Evolutionary conservation across 2,113 vertebrate species (phyloP).

Genomic region (Callocephalon fimbriatum): DNA sequence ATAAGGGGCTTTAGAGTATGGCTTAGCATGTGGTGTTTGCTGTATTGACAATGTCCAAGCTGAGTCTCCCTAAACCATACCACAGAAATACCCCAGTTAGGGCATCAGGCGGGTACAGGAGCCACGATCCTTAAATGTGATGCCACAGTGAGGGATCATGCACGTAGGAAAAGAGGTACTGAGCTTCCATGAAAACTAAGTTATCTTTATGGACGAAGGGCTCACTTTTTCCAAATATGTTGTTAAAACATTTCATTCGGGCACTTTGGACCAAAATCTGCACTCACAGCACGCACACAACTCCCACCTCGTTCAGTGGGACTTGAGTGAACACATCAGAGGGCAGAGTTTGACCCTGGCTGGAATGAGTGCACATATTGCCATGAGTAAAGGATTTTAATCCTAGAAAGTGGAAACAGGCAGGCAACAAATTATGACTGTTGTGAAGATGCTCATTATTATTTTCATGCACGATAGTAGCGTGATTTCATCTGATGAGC

Average conservation of each 20-base stretch:
- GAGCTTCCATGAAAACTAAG: neutral
- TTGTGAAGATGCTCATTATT: conserved; percentile 32
- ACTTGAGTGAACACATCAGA: conserved; percentile 24
- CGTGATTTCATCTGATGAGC: neutral
- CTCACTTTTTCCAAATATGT: neutral
- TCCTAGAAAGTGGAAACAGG: conserved; percentile 37
- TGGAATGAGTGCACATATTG: conserved; percentile 31
- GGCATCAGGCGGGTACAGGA: conserved; percentile 18
- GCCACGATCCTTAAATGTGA: conserved; percentile 13
- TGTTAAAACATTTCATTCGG: neutral
- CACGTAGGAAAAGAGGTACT: neutral
- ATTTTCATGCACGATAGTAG: conserved; percentile 41
- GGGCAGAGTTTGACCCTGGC: conserved; percentile 31
- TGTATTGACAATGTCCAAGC: neutral
- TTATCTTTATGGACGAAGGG: neutral
- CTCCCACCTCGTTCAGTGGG: conserved; percentile 7
- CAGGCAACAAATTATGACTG: conserved; percentile 44
- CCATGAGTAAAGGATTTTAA: neutral
- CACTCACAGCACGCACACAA: neutral
- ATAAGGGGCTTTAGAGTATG: neutral
- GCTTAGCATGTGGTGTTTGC: neutral
- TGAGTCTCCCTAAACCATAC: neutral
- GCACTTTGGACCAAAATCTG: conserved; percentile 7
- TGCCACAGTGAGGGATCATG: conserved; percentile 39
- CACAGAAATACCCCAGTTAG: conserved; percentile 52